A percentile compares a stretch with the other conserved stretches of the same genome.
These are phyloP conservation scores for Alouatta palliata DNA, from an alignment of 2,113 vertebrate genomes.

Conservation along the genomic window DNA sequence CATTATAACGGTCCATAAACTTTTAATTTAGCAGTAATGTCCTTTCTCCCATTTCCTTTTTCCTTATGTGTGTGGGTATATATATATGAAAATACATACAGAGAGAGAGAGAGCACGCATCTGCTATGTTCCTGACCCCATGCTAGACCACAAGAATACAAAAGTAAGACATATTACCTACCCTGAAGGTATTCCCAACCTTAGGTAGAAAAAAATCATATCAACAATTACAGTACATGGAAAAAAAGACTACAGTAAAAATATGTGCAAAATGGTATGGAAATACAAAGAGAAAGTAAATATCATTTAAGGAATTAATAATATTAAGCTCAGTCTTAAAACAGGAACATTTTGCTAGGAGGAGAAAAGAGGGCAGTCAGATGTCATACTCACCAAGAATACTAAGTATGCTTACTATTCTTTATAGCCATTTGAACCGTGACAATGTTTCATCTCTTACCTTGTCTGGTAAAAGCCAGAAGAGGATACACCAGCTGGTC, in stretches of 20 bases:
- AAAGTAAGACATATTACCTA: not conserved
- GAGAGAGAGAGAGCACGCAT: too few species aligned
- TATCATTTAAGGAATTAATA: not conserved
- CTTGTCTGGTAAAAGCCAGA: slow-evolving; percentile 93
- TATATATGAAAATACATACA: too few species aligned
- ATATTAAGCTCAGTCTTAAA: not conserved
- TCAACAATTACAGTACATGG: not conserved
- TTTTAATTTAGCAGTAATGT: not conserved
- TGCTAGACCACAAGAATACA: not conserved
- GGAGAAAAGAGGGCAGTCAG: not conserved
- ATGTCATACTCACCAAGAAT: not conserved
- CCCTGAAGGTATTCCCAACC: not conserved
- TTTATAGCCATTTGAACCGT: not conserved
- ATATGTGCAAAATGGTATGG: not conserved
- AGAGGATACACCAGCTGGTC: slow-evolving; percentile 95
- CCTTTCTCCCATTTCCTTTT: not conserved
- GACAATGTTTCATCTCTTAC: slow-evolving; percentile 78
- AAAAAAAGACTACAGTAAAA: not conserved
- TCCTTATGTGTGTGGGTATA: not conserved
- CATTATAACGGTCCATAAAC: not conserved
- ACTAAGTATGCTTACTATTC: too few species aligned
- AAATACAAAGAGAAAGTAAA: not conserved
- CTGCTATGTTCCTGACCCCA: not conserved
- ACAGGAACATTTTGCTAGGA: not conserved
- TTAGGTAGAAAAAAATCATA: not conserved